Evolutionary conservation across 2,888 invertebrate species (phyloP).

Genomic region (Smittia sp.): DNA sequence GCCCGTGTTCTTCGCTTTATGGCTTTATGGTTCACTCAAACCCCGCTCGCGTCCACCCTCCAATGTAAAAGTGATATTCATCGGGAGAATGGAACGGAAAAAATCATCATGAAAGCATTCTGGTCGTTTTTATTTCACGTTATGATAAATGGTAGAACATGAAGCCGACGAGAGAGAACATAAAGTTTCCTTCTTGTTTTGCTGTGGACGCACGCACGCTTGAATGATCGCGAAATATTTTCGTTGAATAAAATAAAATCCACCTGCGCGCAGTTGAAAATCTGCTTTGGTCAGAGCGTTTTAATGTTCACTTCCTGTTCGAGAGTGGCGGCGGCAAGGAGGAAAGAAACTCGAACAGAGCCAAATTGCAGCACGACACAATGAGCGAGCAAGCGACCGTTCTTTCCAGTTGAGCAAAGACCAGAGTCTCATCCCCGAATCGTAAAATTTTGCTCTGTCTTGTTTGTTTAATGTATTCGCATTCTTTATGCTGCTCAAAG

Average conservation of each 20-base stretch:
- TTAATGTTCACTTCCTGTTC: slow-evolving; percentile 23
- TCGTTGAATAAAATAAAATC: slow-evolving; percentile 8
- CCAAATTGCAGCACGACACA: neutral
- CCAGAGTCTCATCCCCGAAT: neutral
- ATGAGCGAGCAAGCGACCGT: too few relatives aligned
- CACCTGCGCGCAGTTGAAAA: slow-evolving; percentile 31
- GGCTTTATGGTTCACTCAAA: neutral
- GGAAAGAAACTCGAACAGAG: neutral
- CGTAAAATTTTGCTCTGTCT: neutral
- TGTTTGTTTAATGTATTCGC: neutral
- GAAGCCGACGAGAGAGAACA: neutral
- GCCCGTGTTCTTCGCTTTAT: too few relatives aligned
- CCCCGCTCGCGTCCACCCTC: neutral
- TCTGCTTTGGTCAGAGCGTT: neutral
- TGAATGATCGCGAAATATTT: slow-evolving; percentile 36
- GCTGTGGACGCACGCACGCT: slow-evolving; percentile 33
- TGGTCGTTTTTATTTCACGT: neutral
- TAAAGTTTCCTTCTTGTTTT: slow-evolving; percentile 31
- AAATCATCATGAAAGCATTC: slow-evolving; percentile 32
- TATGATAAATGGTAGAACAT: slow-evolving; percentile 36
- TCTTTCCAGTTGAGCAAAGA: too few relatives aligned
- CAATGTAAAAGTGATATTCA: slow-evolving; percentile 12
- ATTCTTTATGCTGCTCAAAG: neutral
- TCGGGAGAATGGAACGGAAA: slow-evolving; percentile 11
- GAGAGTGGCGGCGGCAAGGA: neutral